Evolutionary conservation across 2,113 vertebrate species (phyloP).

Genomic region (Gymnorhina tibicen): DNA sequence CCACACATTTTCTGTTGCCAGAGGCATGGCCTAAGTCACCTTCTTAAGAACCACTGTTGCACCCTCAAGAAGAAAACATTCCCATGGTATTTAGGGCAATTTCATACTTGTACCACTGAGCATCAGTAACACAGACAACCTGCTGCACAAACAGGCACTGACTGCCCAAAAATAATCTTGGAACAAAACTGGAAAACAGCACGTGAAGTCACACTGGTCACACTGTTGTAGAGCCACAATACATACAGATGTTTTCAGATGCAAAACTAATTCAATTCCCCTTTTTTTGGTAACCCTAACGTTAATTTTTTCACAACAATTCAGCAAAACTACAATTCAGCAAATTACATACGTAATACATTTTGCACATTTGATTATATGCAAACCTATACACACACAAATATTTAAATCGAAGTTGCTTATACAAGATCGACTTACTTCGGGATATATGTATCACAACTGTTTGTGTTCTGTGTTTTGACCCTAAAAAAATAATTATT

Average conservation of each 20-base stretch:
- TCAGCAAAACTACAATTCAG: neutral
- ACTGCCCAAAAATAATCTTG: neutral
- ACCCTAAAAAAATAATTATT: neutral
- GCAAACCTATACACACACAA: neutral
- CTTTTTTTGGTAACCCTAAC: neutral
- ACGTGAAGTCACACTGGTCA: neutral
- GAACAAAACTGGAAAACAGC: neutral
- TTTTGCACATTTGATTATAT: neutral
- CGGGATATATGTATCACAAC: neutral
- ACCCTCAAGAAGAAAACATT: neutral
- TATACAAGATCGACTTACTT: neutral
- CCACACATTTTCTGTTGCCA: neutral
- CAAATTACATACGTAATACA: neutral
- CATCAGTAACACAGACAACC: neutral
- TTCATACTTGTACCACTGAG: neutral
- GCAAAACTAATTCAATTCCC: neutral
- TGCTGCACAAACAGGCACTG: neutral
- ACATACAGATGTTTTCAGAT: neutral
- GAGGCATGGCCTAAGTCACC: neutral
- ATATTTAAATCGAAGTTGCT: neutral
- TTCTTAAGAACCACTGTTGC: neutral
- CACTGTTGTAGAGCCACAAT: fast-evolving
- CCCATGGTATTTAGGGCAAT: neutral
- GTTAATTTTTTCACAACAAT: neutral
- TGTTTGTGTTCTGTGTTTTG: neutral